A percentile compares a stretch with the other conserved stretches of the same genome.
Evolutionary conservation across 2,797 vertebrate genomes (phyloP).

Genomic region (Sternotherus odoratus): DNA sequence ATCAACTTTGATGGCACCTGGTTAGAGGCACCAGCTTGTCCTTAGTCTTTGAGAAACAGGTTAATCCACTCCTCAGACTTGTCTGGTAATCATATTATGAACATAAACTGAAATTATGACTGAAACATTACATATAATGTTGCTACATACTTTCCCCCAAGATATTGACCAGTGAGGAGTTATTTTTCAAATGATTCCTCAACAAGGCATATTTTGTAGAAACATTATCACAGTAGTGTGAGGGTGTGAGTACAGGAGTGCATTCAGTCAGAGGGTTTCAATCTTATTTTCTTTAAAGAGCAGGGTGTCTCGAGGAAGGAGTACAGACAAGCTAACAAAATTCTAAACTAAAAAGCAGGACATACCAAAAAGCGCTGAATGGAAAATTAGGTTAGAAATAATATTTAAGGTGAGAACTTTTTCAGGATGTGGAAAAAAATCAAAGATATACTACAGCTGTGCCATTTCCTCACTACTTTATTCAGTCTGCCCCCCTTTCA

Average conservation of each 20-base stretch:
- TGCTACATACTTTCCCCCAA: too few species aligned
- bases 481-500: conserved; percentile 24
- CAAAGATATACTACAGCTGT: conserved; percentile 52
- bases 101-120: too few species aligned
- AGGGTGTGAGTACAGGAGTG: too few species aligned
- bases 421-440: conserved; percentile 25
- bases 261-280: background rate
- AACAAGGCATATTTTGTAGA: too few species aligned
- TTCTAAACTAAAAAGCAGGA: background rate
- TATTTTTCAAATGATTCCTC: too few species aligned
- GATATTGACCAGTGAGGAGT: too few species aligned
- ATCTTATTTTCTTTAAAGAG: background rate
- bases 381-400: conserved; percentile 45
- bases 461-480: conserved; percentile 31
- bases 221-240: too few species aligned
- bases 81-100: too few species aligned
- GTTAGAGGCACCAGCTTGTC: background rate
- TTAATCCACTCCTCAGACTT: too few species aligned
- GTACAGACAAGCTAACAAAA: background rate
- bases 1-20: background rate
- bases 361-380: background rate
- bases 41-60: background rate
- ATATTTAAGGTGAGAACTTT: conserved; percentile 29
- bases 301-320: background rate
- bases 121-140: too few species aligned